A percentile compares a stretch with the other conserved stretches of the same genome.
Evolutionary conservation across 2,113 vertebrate genomes (phyloP).

Genomic region (Passer montanus): DNA sequence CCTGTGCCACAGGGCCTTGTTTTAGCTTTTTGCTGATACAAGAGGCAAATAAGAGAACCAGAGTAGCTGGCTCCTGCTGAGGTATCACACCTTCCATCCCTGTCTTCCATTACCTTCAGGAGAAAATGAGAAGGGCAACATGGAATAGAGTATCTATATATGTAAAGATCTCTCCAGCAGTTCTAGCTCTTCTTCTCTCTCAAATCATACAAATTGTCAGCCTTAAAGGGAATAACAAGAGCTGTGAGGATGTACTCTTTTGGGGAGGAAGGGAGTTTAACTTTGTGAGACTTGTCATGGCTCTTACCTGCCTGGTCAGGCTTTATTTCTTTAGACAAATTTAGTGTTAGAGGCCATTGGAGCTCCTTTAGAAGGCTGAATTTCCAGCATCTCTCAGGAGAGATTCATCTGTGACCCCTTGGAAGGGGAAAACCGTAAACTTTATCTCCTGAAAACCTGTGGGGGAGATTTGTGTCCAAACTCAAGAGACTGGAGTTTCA

Average conservation of each 20-base stretch:
- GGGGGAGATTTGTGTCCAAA: rapidly evolving
- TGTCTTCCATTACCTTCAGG: not conserved
- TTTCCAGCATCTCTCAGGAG: not conserved
- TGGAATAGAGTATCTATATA: not conserved
- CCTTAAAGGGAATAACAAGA: not conserved
- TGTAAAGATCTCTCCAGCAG: not conserved
- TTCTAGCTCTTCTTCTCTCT: not conserved
- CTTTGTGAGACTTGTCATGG: rapidly evolving
- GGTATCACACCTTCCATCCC: not conserved
- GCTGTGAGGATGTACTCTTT: not conserved
- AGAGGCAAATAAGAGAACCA: not conserved
- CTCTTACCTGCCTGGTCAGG: not conserved
- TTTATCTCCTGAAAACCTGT: not conserved
- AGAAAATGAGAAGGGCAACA: not conserved
- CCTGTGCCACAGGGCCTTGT: not conserved
- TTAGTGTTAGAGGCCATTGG: not conserved
- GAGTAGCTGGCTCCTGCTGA: not conserved
- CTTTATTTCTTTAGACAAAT: not conserved
- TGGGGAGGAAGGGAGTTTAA: not conserved
- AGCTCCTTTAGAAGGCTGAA: not conserved
- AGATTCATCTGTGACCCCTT: not conserved
- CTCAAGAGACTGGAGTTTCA: not conserved
- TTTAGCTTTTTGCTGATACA: not conserved
- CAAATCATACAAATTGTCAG: not conserved
- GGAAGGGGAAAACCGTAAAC: not conserved